Conservation (phyloP, 2,888 invertebrate species). For the Cataglyphis cursor region DNA sequence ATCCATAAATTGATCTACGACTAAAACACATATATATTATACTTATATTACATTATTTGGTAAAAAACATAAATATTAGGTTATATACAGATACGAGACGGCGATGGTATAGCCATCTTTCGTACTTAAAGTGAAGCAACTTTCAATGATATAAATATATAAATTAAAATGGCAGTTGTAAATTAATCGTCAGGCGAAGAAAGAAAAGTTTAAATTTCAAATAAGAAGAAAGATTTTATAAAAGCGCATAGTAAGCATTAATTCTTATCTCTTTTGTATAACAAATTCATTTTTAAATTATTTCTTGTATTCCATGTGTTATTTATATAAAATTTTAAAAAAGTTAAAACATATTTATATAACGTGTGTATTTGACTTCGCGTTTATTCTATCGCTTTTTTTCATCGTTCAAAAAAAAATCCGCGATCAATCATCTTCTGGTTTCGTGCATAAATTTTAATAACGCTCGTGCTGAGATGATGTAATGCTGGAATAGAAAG, state of each 20-base stretch:
- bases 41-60: not conserved
- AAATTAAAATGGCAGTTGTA: not conserved
- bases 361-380: not conserved
- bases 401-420: not conserved
- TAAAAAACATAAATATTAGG: not conserved
- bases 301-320: not conserved
- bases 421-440: not conserved
- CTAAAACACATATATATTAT: not conserved
- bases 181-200: not conserved
- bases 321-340: not conserved
- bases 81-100: not conserved
- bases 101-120: not conserved
- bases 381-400: not conserved
- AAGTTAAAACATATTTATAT: no score
- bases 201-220: not conserved
- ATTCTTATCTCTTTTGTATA: not conserved
- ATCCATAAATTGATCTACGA: not conserved
- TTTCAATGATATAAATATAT: not conserved
- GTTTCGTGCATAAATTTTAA: slow-evolving; percentile 25
- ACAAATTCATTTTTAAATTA: not conserved
- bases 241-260: not conserved
- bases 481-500: slow-evolving; percentile 23
- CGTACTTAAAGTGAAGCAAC: not conserved
- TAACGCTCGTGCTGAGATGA: slow-evolving; percentile 11
- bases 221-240: not conserved